phyloP scores from a whole-genome alignment of 2,797 vertebrate species.

The Notamacropus eugenii region DNA sequence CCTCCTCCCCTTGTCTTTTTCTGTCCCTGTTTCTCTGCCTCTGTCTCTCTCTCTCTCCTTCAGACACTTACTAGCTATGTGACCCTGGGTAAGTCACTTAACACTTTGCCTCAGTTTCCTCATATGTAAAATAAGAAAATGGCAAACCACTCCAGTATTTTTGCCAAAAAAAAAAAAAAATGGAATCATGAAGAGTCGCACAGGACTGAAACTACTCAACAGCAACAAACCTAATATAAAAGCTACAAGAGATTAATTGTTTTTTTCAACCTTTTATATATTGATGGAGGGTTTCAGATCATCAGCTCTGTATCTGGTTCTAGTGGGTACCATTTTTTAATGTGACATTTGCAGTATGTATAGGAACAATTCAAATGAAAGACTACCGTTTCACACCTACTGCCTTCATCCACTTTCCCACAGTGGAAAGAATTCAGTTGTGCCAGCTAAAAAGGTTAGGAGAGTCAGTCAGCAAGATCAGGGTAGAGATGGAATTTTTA shows the following conservation, averaged over 20 bases:
- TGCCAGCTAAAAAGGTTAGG: background rate
- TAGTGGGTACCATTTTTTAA: slow-evolving; percentile 46
- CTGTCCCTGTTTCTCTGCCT: too few relatives aligned
- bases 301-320: slow-evolving; percentile 41
- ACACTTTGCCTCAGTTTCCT: background rate
- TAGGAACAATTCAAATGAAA: slow-evolving; percentile 61
- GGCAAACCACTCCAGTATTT: background rate
- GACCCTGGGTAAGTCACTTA: background rate
- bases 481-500: background rate
- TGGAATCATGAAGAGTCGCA: background rate
- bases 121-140: background rate
- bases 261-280: background rate
- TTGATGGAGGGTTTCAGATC: slow-evolving; percentile 47
- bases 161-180: background rate
- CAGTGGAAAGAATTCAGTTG: background rate
- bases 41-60: background rate
- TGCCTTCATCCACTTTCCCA: slow-evolving; percentile 17
- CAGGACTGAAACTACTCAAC: background rate
- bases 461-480: background rate
- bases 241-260: background rate
- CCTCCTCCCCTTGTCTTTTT: too few relatives aligned
- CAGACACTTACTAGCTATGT: background rate
- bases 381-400: background rate
- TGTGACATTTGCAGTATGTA: background rate
- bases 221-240: background rate